Conservation (phyloP, 2,888 invertebrate species). For the Cosmopolites sordidus region DNA sequence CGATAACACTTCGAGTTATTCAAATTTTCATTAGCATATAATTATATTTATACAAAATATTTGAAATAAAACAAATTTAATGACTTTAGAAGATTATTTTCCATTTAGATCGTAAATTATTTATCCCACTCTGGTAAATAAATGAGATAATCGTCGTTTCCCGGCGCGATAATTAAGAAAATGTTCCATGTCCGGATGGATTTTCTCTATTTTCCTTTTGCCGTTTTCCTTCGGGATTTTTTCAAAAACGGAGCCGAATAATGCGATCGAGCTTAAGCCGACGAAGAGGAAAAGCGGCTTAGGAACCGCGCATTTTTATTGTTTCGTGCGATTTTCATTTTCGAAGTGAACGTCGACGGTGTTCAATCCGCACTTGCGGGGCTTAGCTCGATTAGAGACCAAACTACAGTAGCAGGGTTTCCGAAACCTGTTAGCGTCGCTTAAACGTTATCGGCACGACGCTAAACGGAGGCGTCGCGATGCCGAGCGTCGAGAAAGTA, state of each 20-base stretch:
- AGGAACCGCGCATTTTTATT: slow-evolving; percentile 14
- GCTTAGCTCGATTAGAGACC: slow-evolving; percentile 45
- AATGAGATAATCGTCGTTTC: background rate
- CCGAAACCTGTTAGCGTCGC: slow-evolving; percentile 40
- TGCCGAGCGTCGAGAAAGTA: background rate
- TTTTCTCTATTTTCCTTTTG: background rate
- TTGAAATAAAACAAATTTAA: no score
- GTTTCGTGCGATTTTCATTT: slow-evolving; percentile 20
- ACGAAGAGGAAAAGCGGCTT: slow-evolving; percentile 11
- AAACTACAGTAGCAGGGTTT: slow-evolving; percentile 35
- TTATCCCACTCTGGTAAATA: background rate
- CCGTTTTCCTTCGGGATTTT: background rate
- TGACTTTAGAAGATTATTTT: no score
- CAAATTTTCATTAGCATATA: no score
- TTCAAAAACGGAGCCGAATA: slow-evolving; percentile 3
- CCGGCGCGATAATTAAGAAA: slow-evolving; percentile 1
- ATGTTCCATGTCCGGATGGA: background rate
- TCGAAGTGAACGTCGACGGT: slow-evolving; percentile 8
- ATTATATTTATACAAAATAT: no score
- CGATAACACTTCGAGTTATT: no score
- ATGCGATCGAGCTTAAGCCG: slow-evolving; percentile 8
- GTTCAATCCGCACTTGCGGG: slow-evolving; percentile 38
- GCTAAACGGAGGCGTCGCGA: slow-evolving; percentile 3
- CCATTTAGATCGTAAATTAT: background rate
- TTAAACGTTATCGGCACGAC: slow-evolving; percentile 9